These are phyloP conservation scores for Tokudaia muenninki DNA, from an alignment of 2,797 vertebrate species.

Conservation along the genomic window DNA sequence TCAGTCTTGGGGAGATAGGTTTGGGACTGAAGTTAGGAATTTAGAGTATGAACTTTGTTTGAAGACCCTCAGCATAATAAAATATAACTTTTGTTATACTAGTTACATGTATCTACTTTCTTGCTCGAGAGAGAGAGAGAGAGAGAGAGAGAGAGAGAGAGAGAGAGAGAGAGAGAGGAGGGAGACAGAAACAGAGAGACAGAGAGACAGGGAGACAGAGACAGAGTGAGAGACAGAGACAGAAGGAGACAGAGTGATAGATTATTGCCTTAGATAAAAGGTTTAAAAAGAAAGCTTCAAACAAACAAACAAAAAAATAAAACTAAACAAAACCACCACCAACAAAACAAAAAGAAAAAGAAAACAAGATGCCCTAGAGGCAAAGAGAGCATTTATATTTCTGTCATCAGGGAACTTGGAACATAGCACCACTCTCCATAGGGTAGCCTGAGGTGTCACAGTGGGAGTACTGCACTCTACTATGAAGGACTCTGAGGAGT, in stretches of 20 bases:
- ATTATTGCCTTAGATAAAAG: background rate
- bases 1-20: background rate
- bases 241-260: too few relatives aligned
- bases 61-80: background rate
- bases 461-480: background rate
- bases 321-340: too few relatives aligned
- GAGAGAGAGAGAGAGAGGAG: too few relatives aligned
- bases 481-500: background rate
- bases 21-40: background rate
- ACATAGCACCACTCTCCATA: background rate
- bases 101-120: background rate
- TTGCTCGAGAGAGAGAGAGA: background rate
- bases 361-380: background rate
- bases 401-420: background rate
- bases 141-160: accelerated
- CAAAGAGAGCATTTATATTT: background rate
- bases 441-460: background rate
- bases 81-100: background rate
- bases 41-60: background rate
- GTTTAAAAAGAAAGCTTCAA: background rate
- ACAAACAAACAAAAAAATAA: too few relatives aligned
- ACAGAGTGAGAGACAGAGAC: too few relatives aligned
- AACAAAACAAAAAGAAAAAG: background rate
- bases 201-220: too few relatives aligned
- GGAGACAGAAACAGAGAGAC: too few relatives aligned